phyloP scores from a whole-genome alignment of 2,888 invertebrate species.

The Diarsia dahlii region DNA sequence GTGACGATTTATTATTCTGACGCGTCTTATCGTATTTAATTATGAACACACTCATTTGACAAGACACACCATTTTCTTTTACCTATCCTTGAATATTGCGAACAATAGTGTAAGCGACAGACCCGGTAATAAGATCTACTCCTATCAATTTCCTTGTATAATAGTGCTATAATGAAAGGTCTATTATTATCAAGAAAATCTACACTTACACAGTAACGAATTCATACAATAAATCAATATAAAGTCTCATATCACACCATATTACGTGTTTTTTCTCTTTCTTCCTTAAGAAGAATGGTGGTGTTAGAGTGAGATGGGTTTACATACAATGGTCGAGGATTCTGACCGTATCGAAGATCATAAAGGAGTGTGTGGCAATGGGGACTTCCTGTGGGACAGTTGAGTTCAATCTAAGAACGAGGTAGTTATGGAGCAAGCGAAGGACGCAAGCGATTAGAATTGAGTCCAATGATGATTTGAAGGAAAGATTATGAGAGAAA shows the following conservation, averaged over 20 bases:
- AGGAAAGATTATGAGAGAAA: background rate
- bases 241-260: slow-evolving; percentile 45
- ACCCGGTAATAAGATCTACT: slow-evolving; percentile 5
- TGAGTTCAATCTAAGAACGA: slow-evolving; percentile 45
- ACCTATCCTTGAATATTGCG: background rate
- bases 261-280: slow-evolving; percentile 30
- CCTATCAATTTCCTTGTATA: slow-evolving; percentile 4
- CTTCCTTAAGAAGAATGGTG: background rate
- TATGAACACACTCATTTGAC: slow-evolving; percentile 9
- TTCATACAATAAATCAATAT: slow-evolving; percentile 59
- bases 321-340: slow-evolving; percentile 60
- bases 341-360: slow-evolving; percentile 67
- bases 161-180: slow-evolving; percentile 13
- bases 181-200: slow-evolving; percentile 10
- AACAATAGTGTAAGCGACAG: slow-evolving; percentile 12
- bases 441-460: slow-evolving; percentile 20
- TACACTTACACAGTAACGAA: slow-evolving; percentile 21
- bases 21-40: slow-evolving; percentile 12
- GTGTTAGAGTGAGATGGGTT: slow-evolving; percentile 46
- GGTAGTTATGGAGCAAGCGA: slow-evolving; percentile 22
- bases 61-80: background rate
- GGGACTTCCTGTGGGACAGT: slow-evolving; percentile 78
- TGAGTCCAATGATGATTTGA: background rate
- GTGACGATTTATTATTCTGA: background rate
- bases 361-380: slow-evolving; percentile 77